These are phyloP conservation scores for Syngnathoides biaculeatus DNA, from an alignment of 2,113 vertebrate species.

Conservation along the genomic window DNA sequence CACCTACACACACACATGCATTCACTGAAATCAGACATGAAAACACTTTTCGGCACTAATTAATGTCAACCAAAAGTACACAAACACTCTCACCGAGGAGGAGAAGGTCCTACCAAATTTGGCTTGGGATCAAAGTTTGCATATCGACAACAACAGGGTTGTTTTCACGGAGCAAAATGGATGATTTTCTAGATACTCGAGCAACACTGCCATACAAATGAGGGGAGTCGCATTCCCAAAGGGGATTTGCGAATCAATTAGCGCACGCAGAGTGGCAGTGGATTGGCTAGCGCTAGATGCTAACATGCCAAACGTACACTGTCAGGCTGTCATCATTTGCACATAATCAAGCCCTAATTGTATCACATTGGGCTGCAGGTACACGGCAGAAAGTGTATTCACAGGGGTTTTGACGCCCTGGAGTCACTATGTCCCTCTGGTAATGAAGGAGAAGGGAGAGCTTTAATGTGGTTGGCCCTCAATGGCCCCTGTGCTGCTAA, in stretches of 20 bases:
- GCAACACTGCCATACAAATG: conserved; percentile 67
- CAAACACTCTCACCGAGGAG: neutral
- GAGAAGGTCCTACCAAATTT: neutral
- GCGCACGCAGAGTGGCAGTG: conserved; percentile 86
- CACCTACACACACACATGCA: conserved; percentile 8
- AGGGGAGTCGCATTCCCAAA: conserved; percentile 82
- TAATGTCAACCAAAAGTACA: conserved; percentile 17
- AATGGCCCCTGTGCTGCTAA: conserved; percentile 34
- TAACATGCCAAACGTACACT: conserved; percentile 82
- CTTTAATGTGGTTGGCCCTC: conserved; percentile 56
- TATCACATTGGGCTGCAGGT: conserved; percentile 57
- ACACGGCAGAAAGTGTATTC: conserved; percentile 46
- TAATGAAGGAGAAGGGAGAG: conserved; percentile 47
- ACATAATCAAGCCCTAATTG: conserved; percentile 66
- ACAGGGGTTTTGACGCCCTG: conserved; percentile 45
- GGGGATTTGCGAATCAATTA: conserved; percentile 92
- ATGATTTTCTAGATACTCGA: conserved; percentile 66
- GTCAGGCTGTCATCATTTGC: conserved; percentile 58
- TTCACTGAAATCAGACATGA: conserved; percentile 6
- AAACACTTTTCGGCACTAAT: conserved; percentile 34
- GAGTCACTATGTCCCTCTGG: conserved; percentile 40
- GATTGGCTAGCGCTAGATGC: conserved; percentile 85
- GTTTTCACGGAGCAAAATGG: conserved; percentile 73
- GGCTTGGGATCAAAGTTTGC: conserved; percentile 82
- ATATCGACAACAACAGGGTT: conserved; percentile 82